Conservation (phyloP, 2,113 vertebrate species). For the Larimichthys polyactis region DNA sequence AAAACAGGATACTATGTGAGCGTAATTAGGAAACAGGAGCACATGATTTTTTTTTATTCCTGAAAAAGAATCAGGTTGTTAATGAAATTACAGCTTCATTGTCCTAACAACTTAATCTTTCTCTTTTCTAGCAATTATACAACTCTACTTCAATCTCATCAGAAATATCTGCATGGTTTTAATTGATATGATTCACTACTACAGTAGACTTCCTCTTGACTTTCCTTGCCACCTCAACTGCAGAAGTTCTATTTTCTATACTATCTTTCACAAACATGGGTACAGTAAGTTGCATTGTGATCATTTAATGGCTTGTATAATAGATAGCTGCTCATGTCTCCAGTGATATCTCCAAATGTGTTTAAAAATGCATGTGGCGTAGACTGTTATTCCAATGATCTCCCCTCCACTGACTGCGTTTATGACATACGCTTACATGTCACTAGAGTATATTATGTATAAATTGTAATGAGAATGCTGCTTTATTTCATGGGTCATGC, state of each 20-base stretch:
- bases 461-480: conserved; percentile 36
- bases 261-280: conserved; percentile 29
- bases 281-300: conserved; percentile 44
- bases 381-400: conserved; percentile 53
- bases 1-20: neutral
- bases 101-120: neutral
- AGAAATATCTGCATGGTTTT: conserved; percentile 1
- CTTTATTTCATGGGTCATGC: conserved; percentile 27
- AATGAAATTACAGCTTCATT: conserved; percentile 7
- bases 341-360: conserved; percentile 30
- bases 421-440: neutral
- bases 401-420: conserved; percentile 21
- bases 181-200: neutral
- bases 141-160: neutral
- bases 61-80: neutral
- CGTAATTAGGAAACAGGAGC: conserved; percentile 10
- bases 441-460: no score
- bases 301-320: conserved; percentile 60
- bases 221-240: neutral
- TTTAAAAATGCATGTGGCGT: conserved; percentile 53
- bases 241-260: conserved; percentile 16
- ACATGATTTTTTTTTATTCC: neutral
- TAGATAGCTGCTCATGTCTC: conserved; percentile 44
- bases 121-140: neutral
- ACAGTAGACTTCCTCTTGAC: neutral